These are phyloP conservation scores for Euleptes europaea DNA, from an alignment of 2,113 vertebrate species.

Conservation along the genomic window DNA sequence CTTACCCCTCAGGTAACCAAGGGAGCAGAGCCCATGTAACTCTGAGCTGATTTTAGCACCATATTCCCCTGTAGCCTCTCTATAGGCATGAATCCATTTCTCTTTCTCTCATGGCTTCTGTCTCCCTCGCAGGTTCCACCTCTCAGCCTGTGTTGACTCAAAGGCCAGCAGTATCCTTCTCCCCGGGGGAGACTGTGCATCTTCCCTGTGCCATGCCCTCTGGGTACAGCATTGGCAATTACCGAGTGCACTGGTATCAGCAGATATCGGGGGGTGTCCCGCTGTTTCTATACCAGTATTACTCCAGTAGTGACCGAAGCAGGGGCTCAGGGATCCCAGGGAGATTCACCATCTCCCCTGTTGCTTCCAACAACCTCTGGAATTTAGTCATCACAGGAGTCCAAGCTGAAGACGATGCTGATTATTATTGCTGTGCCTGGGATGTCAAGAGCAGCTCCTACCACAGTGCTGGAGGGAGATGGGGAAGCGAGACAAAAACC, in stretches of 20 bases:
- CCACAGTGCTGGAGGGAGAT: not conserved
- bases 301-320: constrained; percentile 11
- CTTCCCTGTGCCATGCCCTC: constrained; percentile 14
- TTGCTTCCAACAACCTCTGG: constrained; percentile 10
- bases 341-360: constrained; percentile 28
- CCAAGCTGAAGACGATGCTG: too few species aligned
- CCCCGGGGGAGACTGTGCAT: not conserved
- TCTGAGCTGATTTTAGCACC: not conserved
- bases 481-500: constrained; percentile 19
- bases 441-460: not conserved
- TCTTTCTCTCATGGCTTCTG: not conserved
- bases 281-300: constrained; percentile 28
- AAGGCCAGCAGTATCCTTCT: not conserved
- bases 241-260: constrained; percentile 24
- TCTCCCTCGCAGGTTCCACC: not conserved
- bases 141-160: constrained; percentile 8
- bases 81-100: not conserved
- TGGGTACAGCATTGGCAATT: not conserved
- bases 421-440: too few species aligned
- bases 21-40: not conserved
- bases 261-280: not conserved
- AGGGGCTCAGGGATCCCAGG: constrained; percentile 20
- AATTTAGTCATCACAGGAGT: constrained; percentile 28
- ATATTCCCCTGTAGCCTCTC: not conserved
- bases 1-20: not conserved